These are phyloP conservation scores for Xylophagus ater DNA, from an alignment of 2,888 invertebrate genomes.

Conservation along the genomic window DNA sequence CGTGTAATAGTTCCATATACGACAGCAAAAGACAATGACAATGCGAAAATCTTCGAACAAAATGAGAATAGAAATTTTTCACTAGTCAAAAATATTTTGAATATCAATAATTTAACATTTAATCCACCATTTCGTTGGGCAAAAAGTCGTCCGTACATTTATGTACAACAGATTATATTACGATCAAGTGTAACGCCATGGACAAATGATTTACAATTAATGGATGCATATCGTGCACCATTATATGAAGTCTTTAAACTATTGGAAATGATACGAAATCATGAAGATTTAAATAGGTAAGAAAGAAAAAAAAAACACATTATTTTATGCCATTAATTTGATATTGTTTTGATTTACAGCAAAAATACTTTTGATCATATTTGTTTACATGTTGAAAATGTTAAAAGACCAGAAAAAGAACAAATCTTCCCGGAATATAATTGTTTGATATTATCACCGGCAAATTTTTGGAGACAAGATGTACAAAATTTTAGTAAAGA, in stretches of 20 bases:
- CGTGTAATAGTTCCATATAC: constrained; percentile 49
- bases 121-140: constrained; percentile 48
- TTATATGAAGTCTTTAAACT: constrained; percentile 81
- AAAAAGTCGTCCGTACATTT: constrained; percentile 50
- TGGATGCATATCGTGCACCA: constrained; percentile 87
- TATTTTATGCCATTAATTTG: constrained; percentile 2
- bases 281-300: constrained; percentile 33
- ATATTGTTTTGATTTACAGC: constrained; percentile 39
- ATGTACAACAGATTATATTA: constrained; percentile 65
- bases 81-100: constrained; percentile 24
- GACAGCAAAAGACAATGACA: constrained; percentile 24
- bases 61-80: constrained; percentile 21
- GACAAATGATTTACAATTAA: constrained; percentile 66
- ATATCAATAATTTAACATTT: constrained; percentile 22
- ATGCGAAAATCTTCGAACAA: neutral
- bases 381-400: constrained; percentile 75
- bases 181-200: constrained; percentile 76
- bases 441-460: constrained; percentile 84
- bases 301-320: neutral
- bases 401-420: constrained; percentile 52
- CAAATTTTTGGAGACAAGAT: constrained; percentile 86
- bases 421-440: constrained; percentile 78
- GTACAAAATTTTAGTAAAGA: constrained; percentile 67
- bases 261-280: constrained; percentile 74
- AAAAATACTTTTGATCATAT: constrained; percentile 64